phyloP scores from a whole-genome alignment of 2,113 vertebrate genomes.

The Manacus vitellinus region DNA sequence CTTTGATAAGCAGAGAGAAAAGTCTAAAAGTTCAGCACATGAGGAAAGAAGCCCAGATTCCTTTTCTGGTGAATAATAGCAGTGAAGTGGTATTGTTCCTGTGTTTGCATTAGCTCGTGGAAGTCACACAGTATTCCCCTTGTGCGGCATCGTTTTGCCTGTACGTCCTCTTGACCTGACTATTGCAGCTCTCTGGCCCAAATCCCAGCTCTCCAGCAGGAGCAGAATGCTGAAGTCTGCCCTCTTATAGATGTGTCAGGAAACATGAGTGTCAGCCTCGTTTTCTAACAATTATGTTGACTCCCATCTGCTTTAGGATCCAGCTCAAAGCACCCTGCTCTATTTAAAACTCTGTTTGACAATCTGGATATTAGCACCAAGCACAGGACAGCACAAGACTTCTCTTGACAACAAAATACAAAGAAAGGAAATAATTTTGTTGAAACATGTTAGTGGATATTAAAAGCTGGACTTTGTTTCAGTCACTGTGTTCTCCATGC shows the following conservation, averaged over 20 bases:
- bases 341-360: background rate
- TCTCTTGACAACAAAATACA: background rate
- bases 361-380: background rate
- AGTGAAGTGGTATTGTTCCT: background rate
- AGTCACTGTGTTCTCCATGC: background rate
- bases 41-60: background rate
- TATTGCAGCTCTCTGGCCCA: background rate
- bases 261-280: background rate
- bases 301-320: constrained; percentile 3
- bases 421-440: background rate
- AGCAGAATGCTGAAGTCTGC: background rate
- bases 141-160: background rate
- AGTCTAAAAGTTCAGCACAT: background rate
- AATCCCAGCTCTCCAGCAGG: background rate
- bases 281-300: background rate
- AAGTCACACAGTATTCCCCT: background rate
- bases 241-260: background rate
- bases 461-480: constrained; percentile 6
- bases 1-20: background rate
- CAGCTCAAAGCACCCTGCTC: background rate
- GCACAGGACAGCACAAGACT: background rate
- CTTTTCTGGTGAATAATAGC: background rate
- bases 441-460: background rate
- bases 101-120: background rate
- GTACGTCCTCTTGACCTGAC: background rate